Evolutionary conservation across 2,888 invertebrate species (phyloP), one percentile per base, ranked within the genome.

Genomic region (Hydraecia micacea): DNA sequence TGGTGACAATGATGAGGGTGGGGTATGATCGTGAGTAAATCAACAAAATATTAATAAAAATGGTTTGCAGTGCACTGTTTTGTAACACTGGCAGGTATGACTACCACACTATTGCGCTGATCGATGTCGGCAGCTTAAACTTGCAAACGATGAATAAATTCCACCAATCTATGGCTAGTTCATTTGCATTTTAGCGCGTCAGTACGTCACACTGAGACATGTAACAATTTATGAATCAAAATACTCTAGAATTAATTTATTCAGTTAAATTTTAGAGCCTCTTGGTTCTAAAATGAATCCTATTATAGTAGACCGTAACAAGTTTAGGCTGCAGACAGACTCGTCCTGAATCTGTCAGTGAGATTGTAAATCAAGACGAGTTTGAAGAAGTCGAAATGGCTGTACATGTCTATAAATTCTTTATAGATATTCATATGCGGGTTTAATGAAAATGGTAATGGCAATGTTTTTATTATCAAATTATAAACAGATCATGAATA

Each of bases 1-100:
- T 92, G 84, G 91, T 93, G 92, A 89, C 74, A 75, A 85, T 88
- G 92, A 91, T 90, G 88, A 91, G 91, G 91, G 90, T 80, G 87
- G 73, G 73, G 39, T 72, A 66, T 28, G 86, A 85, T 84, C 90
- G 91, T 90, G 88, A 87, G 88, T 87, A 86, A 89, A 87, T 87
- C 83, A 91, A 92, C 73, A 80, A 85, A 92, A 90, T 55, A 39
- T 36, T 77, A 80, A 71, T 76, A 52, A 90, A 81, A 68, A 90
- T 89, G 89, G 84, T 79, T 81, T 84, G 86, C 87, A 86, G 93
- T 94, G 86, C 86, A 80, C 73, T 70, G 42, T 55, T 55, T n/a
- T 32, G n/a, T 69, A 58, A 83, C 73, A 80, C 72, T 60, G 67
- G 42, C 62, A 36, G 73, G 65, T 58, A 66, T 69, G 55, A 55